These are phyloP conservation scores for Tiliacea citrago DNA, from an alignment of 2,888 invertebrate genomes.

Conservation along the genomic window DNA sequence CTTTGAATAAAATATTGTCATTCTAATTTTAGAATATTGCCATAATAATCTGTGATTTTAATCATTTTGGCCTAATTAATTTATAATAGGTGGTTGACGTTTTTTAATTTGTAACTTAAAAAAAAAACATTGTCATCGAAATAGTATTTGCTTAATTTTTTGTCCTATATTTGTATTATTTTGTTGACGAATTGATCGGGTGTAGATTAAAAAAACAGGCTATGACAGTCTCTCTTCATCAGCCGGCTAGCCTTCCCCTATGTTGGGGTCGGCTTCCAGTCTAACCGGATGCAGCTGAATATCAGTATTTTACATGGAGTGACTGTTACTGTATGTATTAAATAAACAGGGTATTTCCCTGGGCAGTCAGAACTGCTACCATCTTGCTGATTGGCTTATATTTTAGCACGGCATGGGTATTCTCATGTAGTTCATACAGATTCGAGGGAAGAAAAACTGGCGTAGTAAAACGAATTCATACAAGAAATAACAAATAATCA, in stretches of 20 bases:
- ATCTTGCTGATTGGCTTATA: not conserved
- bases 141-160: not conserved
- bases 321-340: not conserved
- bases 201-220: not conserved
- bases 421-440: not conserved
- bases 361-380: rapidly evolving
- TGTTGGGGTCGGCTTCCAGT: no score
- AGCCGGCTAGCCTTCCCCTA: no score
- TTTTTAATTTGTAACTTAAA: not conserved
- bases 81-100: not conserved
- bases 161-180: not conserved
- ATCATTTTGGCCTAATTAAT: slow-evolving; percentile 20
- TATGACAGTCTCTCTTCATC: not conserved
- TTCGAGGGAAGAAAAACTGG: not conserved
- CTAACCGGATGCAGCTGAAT: no score
- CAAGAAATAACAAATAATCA: not conserved
- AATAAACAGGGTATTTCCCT: not conserved
- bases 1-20: not conserved
- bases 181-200: not conserved
- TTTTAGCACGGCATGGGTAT: not conserved
- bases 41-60: not conserved
- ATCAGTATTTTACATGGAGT: no score
- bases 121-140: not conserved
- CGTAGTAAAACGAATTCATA: not conserved
- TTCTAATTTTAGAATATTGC: not conserved